A percentile compares a stretch with the other conserved stretches of the same genome.
Conservation (phyloP, 2,888 invertebrate genomes). For the Ditula angustiorana region DNA sequence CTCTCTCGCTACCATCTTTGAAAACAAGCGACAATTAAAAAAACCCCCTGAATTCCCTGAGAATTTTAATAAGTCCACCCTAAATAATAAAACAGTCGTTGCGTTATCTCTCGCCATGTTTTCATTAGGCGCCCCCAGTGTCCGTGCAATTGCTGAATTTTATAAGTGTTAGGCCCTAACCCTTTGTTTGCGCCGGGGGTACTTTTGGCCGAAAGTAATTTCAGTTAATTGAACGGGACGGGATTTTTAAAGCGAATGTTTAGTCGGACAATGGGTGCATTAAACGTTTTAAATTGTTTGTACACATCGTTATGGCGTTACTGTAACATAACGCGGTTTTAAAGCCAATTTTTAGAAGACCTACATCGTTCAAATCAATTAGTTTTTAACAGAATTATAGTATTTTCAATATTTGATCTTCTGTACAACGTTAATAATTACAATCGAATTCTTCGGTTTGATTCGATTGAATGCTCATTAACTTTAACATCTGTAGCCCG, state of each 20-base stretch:
- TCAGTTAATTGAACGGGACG: conserved; percentile 1
- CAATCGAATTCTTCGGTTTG: too few relatives aligned
- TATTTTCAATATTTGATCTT: too few relatives aligned
- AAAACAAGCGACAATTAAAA: conserved; percentile 44
- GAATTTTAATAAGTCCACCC: conserved; percentile 49
- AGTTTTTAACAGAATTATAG: too few relatives aligned
- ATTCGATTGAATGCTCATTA: too few relatives aligned
- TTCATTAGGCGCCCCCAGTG: conserved; percentile 50
- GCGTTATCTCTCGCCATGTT: conserved; percentile 53
- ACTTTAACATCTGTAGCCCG: too few relatives aligned
- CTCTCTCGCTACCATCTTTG: conserved; percentile 2
- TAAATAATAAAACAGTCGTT: conserved; percentile 40
- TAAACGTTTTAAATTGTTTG: neutral
- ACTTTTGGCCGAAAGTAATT: neutral
- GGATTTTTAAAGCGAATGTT: conserved; percentile 7
- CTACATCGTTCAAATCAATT: too few relatives aligned
- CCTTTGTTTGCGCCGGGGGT: conserved; percentile 13
- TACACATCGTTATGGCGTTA: neutral
- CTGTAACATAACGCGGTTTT: neutral
- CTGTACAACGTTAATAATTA: too few relatives aligned
- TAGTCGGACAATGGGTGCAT: neutral
- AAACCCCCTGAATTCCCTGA: conserved; percentile 41
- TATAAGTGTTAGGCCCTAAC: conserved; percentile 61
- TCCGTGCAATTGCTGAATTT: conserved; percentile 63
- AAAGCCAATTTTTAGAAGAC: neutral